Base-by-base conservation (phyloP, 2,888 invertebrate genomes). In the Fissipunctia ypsillon region DNA sequence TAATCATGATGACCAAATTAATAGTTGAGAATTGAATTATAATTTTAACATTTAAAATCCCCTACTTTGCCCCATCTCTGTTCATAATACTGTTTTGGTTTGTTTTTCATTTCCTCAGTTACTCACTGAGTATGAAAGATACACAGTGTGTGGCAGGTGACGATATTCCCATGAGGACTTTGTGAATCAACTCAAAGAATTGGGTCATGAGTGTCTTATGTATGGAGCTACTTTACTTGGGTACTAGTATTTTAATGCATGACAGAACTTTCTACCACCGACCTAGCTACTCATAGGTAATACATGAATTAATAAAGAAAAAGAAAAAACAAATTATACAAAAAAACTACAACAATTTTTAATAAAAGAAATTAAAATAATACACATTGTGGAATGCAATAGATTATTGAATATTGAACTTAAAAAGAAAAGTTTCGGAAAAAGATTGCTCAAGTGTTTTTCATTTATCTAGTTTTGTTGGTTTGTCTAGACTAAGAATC, bases 101-200 rank as follows among this genome's bases (percentile, higher is more conserved):
- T 74, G 57, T 76, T 57, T 81, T 48, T 19, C n/a, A 76, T 76
- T 67, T 52, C 14, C n/a, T 60, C 10, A 31, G 50, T 56, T 68
- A 38, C 52, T 45, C 57, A 48, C 50, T 16, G 52, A 28, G 28
- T 67, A 71, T 45, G 22, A 66, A 73, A 83, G 41, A 61, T 78
- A 72, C 50, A 69, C 63, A 68, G 10, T 5, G 45, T 6, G 43
- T 22, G 56, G 14, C 83, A 83, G 80, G 68, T 80, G 80, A 31
- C 56, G 43, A 22, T 25, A 16, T 83, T 80, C 83, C 22, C 80
- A 83, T 22, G 35, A n/a, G 78, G 79, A 65, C 69, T 69, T 43
- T 25, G 31, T 50, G 57, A 56, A 76, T 45, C 43, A 60, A 61
- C 57, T n/a, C 31, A 19, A 68, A 72, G 50, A 80, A 83, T 83